A percentile compares a stretch with the other conserved stretches of the same genome.
Evolutionary conservation across 2,797 vertebrate genomes (phyloP).

Genomic region (Saxicola maurus): DNA sequence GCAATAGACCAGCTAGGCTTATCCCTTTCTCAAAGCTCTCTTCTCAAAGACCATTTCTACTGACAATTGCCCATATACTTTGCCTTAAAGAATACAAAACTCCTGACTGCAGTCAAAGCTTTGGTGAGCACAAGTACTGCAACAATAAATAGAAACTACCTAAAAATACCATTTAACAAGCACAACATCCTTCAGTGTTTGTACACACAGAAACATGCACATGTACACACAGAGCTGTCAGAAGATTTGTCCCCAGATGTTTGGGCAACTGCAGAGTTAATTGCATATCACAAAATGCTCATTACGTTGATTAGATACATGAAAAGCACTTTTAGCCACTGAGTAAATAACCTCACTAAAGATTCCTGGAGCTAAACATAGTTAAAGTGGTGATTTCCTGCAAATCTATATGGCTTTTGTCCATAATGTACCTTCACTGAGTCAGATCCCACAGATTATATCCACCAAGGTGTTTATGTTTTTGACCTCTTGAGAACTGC

Average conservation of each 20-base stretch:
- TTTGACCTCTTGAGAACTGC: not conserved
- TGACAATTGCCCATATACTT: accelerated
- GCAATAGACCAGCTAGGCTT: no score
- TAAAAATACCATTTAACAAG: not conserved
- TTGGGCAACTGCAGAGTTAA: not conserved
- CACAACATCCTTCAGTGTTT: not conserved
- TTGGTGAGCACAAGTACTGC: not conserved
- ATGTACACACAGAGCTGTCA: not conserved
- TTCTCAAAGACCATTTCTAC: not conserved
- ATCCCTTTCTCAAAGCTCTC: not conserved
- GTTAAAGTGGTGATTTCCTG: not conserved
- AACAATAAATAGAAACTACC: not conserved
- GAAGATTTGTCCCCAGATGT: not conserved
- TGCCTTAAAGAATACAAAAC: not conserved
- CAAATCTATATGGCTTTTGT: not conserved
- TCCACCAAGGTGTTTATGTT: not conserved
- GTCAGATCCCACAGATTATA: not conserved
- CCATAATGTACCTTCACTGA: not conserved
- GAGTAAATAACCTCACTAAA: not conserved
- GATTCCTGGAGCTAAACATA: not conserved
- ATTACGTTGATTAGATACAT: not conserved
- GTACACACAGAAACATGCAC: accelerated
- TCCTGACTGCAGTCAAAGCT: not conserved
- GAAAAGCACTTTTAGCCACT: not conserved
- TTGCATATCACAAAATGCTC: not conserved